Percentiles rank a stretch among this genome's conserved stretches.
Conservation (phyloP, 2,888 invertebrate genomes). For the Heliconius ismenius region DNA sequence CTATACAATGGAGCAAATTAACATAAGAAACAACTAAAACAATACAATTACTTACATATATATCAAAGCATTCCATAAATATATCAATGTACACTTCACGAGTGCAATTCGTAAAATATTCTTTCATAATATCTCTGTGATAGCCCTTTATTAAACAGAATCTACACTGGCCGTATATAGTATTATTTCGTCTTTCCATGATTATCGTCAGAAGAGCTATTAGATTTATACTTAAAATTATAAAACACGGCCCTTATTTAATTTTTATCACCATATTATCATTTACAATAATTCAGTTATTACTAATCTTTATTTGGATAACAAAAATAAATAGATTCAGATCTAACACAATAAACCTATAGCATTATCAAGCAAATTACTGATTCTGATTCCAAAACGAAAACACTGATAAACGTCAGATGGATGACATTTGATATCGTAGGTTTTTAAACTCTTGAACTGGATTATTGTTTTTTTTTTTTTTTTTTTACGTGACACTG, state of each 20-base stretch:
- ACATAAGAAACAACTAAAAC: not conserved
- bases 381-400: not conserved
- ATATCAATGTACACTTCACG: constrained; percentile 65
- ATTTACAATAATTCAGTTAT: not conserved
- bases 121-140: constrained; percentile 62
- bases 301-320: not conserved
- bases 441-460: not conserved
- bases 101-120: constrained; percentile 56
- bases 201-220: constrained; percentile 24
- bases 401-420: not conserved
- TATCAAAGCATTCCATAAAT: constrained; percentile 66
- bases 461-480: no score
- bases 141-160: constrained; percentile 64
- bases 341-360: not conserved
- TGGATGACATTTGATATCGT: not conserved
- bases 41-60: constrained; percentile 61
- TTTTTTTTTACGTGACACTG: no score
- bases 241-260: not conserved
- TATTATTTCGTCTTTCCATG: constrained; percentile 44
- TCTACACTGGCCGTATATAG: constrained; percentile 60
- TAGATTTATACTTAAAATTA: not conserved
- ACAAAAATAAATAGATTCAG: constrained; percentile 5
- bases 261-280: not conserved
- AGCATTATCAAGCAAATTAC: not conserved
- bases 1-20: not conserved